Evolutionary conservation across 2,113 vertebrate species (phyloP), one percentile per base, ranked within the genome.

Genomic region (Enhydra lutris): DNA sequence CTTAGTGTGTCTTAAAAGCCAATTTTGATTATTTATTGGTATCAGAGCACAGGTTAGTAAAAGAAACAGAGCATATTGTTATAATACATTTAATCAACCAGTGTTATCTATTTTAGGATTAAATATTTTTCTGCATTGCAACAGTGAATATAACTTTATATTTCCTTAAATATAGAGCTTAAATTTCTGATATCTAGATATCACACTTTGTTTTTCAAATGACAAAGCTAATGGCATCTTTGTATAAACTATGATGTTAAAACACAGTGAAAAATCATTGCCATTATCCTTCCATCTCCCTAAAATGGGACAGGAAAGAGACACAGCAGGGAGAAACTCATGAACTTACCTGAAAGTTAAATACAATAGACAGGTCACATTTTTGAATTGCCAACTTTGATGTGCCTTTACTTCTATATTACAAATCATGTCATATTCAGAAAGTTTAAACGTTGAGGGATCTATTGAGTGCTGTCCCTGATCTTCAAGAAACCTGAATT

Each of bases 401-500:
- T 97, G 95, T 96, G 84, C 47, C 92, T 98, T 97, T 95, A 97
- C 85, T 95, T 98, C 93, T 97, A 73, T 94, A 81, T 98, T 97
- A 96, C 71, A 97, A 93, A 97, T 98, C 97, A 92, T 96, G 94
- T 97, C 96, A 97, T 97, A 97, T 97, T 98, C 92, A 98, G 96
- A 97, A 96, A 97, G 91, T 96, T 96, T 98, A 94, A 98, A 97
- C 36, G 4, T 76, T 80, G 59, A 96, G 57, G 86, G 85, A 95
- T 98, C 97, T 97, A 96, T 98, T 95, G 93, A 96, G 88, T 78
- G 57, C 71, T 95, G 57, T 91, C 91, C 97, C 97, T 98, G 96
- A 98, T 98, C 95, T 98, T 98, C 94, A 98, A 98, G 98, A 98
- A 97, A 97, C n/a, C 55, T 89, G 82, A 93, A 96, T 97, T 97